These are phyloP conservation scores for Sinhomidia bicolor DNA, from an alignment of 2,888 invertebrate species.

Conservation along the genomic window DNA sequence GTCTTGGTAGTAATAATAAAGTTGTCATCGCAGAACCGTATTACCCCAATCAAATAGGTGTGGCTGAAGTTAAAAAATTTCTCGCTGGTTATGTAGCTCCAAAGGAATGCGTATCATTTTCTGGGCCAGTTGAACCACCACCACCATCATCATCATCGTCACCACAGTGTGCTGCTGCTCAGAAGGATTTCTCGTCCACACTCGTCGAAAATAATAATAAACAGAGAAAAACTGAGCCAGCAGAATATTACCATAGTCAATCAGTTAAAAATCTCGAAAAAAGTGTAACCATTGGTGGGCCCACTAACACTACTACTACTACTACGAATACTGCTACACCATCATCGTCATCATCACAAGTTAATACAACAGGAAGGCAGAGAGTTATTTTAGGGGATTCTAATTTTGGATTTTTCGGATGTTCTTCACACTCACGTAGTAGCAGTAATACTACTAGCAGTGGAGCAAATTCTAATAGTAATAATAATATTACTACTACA, in stretches of 20 bases:
- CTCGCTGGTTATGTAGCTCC: constrained; percentile 67
- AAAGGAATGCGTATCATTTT: constrained; percentile 65
- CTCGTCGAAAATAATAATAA: constrained; percentile 61
- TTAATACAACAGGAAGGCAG: constrained; percentile 67
- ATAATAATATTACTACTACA: not conserved
- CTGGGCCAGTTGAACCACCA: constrained; percentile 66
- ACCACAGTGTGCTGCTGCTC: not conserved
- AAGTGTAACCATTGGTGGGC: constrained; percentile 36
- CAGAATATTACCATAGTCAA: constrained; percentile 65
- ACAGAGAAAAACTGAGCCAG: constrained; percentile 48
- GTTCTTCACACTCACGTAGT: constrained; percentile 63
- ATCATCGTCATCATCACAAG: constrained; percentile 14
- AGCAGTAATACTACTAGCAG: not conserved
- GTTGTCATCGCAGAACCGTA: constrained; percentile 63
- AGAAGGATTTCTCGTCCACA: constrained; percentile 44
- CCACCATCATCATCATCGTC: constrained; percentile 26
- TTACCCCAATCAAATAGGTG: constrained; percentile 74
- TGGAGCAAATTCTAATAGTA: not conserved
- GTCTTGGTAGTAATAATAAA: constrained; percentile 40
- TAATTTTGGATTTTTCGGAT: constrained; percentile 77
- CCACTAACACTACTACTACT: constrained; percentile 1
- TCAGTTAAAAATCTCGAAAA: constrained; percentile 64
- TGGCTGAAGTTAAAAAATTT: constrained; percentile 74
- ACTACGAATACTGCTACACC: too few relatives aligned
- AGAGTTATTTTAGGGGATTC: constrained; percentile 77